Evolutionary conservation across 2,888 invertebrate species (phyloP), one percentile per base, ranked within the genome.

Genomic region (Oxycera nigricornis): DNA sequence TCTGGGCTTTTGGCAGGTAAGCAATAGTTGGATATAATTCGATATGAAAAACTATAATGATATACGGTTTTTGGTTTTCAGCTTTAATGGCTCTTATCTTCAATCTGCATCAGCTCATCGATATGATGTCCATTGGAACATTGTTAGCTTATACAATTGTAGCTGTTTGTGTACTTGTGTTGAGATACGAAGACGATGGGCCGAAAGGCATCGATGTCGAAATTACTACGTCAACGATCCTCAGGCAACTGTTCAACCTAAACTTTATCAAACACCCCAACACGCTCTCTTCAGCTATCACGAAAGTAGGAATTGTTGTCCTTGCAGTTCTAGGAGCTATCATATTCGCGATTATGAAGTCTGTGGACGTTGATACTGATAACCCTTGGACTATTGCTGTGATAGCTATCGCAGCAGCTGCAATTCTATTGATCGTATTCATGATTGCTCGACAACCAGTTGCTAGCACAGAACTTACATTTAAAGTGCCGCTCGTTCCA

Each of bases 121-220:
- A 97, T 81, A 97, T 97, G 93, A 96, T 97, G 95, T 96, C 96
- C 7, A 97, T 97, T 79, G 95, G 95, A 11, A 95, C 95, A 0
- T 87, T 96, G 1, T 87, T 95, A 72, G 96, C 96, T 0, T 97
- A 97, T 83, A 94, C 95, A 1, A 95, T 97, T 78, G 97, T 97
- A 0, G 94, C 96, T 0, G 90, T 95, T 74, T 94, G 95, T 80
- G 95, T 97, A 1, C 88, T 97, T 7, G 90, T 97, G 72, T 87
- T 97, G 35, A 91, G 97, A 88, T 96, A 88, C 61, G 83, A 85
- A 76, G 82, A 85, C 70, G 81, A 82, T n/a, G 39, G 62, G 20
- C 14, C 28, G 6, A 82, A 83, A 1, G 77, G 82, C 28, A 79
- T 80, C 39, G 67, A 82, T 74, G 52, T 87, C 81, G 80, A 85